Conservation (phyloP, 1,140 invertebrate species). For the Oreohelix idahoensis region DNA sequence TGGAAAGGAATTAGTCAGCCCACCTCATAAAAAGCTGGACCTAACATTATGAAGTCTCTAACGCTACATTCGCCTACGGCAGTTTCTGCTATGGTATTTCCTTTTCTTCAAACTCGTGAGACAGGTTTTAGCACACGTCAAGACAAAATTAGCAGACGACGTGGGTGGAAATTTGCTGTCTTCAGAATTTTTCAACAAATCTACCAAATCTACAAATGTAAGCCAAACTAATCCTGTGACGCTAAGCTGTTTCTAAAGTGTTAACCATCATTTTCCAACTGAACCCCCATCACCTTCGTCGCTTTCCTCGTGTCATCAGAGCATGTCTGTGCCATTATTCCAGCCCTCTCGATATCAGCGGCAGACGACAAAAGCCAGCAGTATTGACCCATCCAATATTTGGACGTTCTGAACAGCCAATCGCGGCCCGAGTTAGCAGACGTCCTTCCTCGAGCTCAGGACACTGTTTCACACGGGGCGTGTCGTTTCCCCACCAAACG, state of each 20-base stretch:
- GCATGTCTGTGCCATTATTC: background rate
- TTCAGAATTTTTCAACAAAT: no score
- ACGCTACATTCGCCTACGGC: no score
- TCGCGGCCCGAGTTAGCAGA: background rate
- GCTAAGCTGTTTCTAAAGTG: background rate
- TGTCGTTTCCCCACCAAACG: background rate
- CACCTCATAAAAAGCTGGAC: no score
- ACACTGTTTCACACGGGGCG: background rate
- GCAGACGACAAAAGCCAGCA: background rate
- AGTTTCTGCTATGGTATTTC: no score
- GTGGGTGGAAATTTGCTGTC: no score
- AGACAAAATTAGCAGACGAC: no score
- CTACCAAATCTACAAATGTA: background rate
- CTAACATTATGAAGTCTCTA: no score
- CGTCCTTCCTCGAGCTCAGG: background rate
- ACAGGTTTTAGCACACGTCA: no score
- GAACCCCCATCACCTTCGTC: background rate
- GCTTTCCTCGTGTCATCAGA: background rate
- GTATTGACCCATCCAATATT: conserved; percentile 28
- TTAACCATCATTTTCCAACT: background rate
- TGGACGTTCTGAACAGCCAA: background rate
- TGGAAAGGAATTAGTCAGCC: no score
- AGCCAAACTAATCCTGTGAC: background rate
- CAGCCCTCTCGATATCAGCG: background rate
- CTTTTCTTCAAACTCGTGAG: no score